Percentiles rank a stretch among this genome's conserved stretches.
These are phyloP conservation scores for Anolis sagrei DNA, from an alignment of 2,113 vertebrate species.

Conservation along the genomic window DNA sequence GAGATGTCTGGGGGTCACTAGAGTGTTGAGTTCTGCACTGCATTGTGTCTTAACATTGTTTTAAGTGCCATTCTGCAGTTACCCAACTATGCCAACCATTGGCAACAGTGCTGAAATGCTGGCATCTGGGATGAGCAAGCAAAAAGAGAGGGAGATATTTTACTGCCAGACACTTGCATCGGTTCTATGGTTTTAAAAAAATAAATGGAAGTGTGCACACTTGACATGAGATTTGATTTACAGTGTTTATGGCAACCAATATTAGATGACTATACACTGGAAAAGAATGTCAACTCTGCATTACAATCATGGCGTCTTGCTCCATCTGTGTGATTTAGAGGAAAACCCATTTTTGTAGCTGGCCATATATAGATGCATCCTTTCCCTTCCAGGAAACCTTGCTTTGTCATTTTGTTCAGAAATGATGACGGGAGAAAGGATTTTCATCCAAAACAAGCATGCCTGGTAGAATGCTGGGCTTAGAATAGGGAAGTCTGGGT, in stretches of 20 bases:
- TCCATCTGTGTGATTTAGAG: conserved; percentile 66
- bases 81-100: background rate
- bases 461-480: too few relatives aligned
- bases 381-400: conserved; percentile 38
- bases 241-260: conserved; percentile 62
- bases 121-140: conserved; percentile 60
- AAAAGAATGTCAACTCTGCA: conserved; percentile 53
- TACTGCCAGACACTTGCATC: conserved; percentile 54
- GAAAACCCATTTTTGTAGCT: conserved; percentile 27
- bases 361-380: background rate
- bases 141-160: conserved; percentile 53
- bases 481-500: background rate
- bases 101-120: background rate
- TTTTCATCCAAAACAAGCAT: too few relatives aligned
- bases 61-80: background rate
- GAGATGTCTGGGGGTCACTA: background rate
- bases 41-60: background rate
- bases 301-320: background rate
- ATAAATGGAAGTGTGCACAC: background rate
- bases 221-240: conserved; percentile 55
- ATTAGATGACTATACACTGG: conserved; percentile 40
- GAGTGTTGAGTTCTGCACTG: background rate
- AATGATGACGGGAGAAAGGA: conserved; percentile 36
- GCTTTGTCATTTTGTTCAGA: conserved; percentile 45
- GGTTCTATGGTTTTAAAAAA: conserved; percentile 7